phyloP scores from a whole-genome alignment of 2,888 invertebrate genomes.

The Calameuta idolon region DNA sequence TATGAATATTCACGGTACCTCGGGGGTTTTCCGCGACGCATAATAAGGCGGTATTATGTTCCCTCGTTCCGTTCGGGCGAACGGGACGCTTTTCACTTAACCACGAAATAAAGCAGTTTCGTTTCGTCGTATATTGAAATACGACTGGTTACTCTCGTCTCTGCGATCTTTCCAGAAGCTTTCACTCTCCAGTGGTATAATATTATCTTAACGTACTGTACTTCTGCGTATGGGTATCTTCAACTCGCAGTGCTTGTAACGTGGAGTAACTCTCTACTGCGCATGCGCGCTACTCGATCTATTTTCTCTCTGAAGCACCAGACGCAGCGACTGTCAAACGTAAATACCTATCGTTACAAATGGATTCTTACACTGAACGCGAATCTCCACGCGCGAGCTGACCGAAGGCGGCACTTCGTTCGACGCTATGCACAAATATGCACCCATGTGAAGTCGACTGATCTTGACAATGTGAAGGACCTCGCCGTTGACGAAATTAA shows the following conservation, averaged over 20 bases:
- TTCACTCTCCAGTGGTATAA: background rate
- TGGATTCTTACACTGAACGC: slow-evolving; percentile 60
- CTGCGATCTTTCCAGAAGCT: background rate
- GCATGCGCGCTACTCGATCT: background rate
- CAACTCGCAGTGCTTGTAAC: background rate
- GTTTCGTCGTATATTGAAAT: background rate
- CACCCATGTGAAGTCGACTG: slow-evolving; percentile 92
- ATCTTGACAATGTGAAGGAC: slow-evolving; percentile 87
- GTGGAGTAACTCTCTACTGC: background rate
- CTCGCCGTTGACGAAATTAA: slow-evolving; percentile 90
- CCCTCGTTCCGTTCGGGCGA: background rate
- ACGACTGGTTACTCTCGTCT: background rate
- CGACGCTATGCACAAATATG: slow-evolving; percentile 92
- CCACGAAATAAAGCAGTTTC: background rate
- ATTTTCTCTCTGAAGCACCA: background rate
- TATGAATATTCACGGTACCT: slow-evolving; percentile 12
- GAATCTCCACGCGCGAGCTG: slow-evolving; percentile 69
- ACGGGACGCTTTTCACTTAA: background rate
- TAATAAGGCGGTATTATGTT: background rate
- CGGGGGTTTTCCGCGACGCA: background rate
- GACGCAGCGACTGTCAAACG: background rate
- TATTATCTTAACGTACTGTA: background rate
- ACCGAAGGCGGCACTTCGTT: slow-evolving; percentile 93
- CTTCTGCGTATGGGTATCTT: background rate
- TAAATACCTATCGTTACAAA: background rate